These are phyloP conservation scores for Lasius fuliginosus DNA, from an alignment of 2,888 invertebrate genomes.

Conservation along the genomic window DNA sequence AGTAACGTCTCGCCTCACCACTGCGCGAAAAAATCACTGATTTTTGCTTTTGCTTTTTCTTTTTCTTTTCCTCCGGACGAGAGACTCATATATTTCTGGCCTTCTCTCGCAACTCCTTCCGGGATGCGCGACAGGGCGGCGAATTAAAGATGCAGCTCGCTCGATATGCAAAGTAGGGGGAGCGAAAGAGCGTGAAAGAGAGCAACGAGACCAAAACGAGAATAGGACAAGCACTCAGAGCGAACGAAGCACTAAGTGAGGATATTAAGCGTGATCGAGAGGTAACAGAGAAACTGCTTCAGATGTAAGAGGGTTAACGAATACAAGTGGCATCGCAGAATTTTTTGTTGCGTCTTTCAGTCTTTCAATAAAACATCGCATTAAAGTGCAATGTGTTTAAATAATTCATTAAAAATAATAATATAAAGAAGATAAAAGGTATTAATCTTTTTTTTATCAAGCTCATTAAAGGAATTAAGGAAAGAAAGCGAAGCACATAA, in stretches of 20 bases:
- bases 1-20: slow-evolving; percentile 72
- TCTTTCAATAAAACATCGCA: not conserved
- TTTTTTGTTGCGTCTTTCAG: not conserved
- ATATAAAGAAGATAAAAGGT: not conserved
- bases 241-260: slow-evolving; percentile 28
- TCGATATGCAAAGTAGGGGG: slow-evolving; percentile 69
- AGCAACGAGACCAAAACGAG: slow-evolving; percentile 36
- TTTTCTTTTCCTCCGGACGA: not conserved
- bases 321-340: not conserved
- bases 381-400: not conserved
- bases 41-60: slow-evolving; percentile 70
- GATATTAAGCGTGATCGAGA: slow-evolving; percentile 48
- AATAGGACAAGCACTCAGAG: slow-evolving; percentile 23
- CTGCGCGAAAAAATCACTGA: slow-evolving; percentile 71
- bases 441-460: not conserved
- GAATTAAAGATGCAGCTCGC: slow-evolving; percentile 61
- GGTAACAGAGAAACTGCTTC: slow-evolving; percentile 26
- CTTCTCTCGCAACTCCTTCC: slow-evolving; percentile 20
- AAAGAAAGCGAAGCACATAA: not conserved
- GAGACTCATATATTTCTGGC: slow-evolving; percentile 29
- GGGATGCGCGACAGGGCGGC: slow-evolving; percentile 22
- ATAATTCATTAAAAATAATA: not conserved
- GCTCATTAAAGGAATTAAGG: not conserved
- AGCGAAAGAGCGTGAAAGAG: slow-evolving; percentile 1
- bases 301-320: slow-evolving; percentile 18